Evolutionary conservation across 2,888 invertebrate genomes (phyloP).

Genomic region (Platerodrilus igneus): DNA sequence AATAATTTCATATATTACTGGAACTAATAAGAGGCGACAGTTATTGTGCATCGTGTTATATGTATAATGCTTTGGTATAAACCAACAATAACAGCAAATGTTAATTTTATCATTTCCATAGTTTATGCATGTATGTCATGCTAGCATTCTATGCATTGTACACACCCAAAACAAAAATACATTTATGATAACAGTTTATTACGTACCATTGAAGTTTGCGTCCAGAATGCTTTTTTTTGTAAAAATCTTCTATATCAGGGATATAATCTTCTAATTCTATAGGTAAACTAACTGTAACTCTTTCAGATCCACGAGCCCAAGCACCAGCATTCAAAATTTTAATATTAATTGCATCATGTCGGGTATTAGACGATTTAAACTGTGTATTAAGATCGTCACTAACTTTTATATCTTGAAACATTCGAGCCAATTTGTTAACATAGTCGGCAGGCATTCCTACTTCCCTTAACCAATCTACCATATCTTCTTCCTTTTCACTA

Average conservation of each 20-base stretch:
- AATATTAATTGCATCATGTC: conserved; percentile 89
- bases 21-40: too few relatives aligned
- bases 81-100: too few relatives aligned
- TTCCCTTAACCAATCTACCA: conserved; percentile 97
- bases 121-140: too few relatives aligned
- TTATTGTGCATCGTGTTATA: too few relatives aligned
- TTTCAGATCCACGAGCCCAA: conserved; percentile 93
- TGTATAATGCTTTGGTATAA: too few relatives aligned
- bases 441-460: conserved; percentile 99
- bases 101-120: too few relatives aligned
- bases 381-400: conserved; percentile 95
- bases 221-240: conserved; percentile 95
- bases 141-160: too few relatives aligned
- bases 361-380: conserved; percentile 77
- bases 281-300: conserved; percentile 93
- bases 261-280: conserved; percentile 98
- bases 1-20: too few relatives aligned
- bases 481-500: conserved; percentile 98
- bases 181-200: not conserved
- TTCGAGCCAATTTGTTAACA: conserved; percentile 95
- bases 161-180: not conserved
- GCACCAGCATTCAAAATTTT: conserved; percentile 98
- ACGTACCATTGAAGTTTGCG: conserved; percentile 90
- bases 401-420: conserved; percentile 98
- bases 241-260: conserved; percentile 98